Percentiles rank a stretch among this genome's conserved stretches.
Conservation (phyloP, 2,888 invertebrate genomes). For the Eupithecia pulchellata region DNA sequence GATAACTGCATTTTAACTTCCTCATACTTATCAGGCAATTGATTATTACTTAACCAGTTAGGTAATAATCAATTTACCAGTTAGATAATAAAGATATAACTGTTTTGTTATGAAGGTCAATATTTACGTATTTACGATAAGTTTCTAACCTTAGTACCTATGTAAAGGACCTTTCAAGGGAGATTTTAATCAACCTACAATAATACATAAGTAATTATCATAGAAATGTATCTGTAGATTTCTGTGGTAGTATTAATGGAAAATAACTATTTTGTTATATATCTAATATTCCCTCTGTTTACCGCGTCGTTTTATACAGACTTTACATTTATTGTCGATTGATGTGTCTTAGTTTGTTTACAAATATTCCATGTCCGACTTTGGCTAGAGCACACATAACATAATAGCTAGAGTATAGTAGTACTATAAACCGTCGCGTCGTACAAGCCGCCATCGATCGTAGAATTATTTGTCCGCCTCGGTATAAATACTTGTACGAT, state of each 20-base stretch:
- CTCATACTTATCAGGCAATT: conserved; percentile 52
- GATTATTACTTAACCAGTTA: conserved; percentile 29
- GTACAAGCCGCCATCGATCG: too few species aligned
- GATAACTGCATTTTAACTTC: conserved; percentile 68
- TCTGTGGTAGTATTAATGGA: background rate
- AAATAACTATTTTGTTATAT: background rate
- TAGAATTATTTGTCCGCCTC: too few species aligned
- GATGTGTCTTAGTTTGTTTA: too few species aligned
- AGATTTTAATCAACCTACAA: conserved; percentile 16
- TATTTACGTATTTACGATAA: conserved; percentile 13
- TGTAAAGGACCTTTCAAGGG: conserved; percentile 41
- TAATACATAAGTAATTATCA: background rate
- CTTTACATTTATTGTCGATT: too few species aligned
- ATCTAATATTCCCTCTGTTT: too few species aligned
- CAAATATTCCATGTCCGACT: too few species aligned
- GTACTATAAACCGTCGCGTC: too few species aligned
- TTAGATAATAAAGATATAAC: conserved; percentile 5
- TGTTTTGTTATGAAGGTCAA: conserved; percentile 7
- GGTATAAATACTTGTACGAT: too few species aligned
- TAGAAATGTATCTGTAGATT: background rate
- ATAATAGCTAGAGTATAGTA: too few species aligned
- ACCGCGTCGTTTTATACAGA: too few species aligned
- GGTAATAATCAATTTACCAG: background rate
- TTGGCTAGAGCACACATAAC: too few species aligned
- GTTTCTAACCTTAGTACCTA: conserved; percentile 11